These are phyloP conservation scores for Notoglanidium macrostoma DNA, from an alignment of 2,797 vertebrate genomes.

Conservation along the genomic window DNA sequence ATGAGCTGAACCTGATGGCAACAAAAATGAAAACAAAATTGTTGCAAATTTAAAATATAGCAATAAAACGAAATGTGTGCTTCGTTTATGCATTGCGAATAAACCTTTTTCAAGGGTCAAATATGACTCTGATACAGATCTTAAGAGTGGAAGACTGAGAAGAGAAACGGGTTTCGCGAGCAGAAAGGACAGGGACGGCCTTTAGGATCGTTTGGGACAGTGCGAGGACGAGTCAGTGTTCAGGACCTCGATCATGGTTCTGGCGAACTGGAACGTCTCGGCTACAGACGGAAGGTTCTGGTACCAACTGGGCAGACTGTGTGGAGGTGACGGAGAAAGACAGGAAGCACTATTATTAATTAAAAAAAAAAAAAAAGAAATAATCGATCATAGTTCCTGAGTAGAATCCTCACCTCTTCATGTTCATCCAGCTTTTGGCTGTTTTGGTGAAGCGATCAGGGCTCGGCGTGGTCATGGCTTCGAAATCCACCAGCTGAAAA, in stretches of 20 bases:
- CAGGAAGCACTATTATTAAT: too few relatives aligned
- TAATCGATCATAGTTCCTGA: neutral
- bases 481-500: constrained; percentile 93
- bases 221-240: constrained; percentile 89
- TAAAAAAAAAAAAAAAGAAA: neutral
- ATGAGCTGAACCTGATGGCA: too few relatives aligned
- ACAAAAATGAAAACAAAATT: neutral
- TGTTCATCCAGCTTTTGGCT: constrained; percentile 91
- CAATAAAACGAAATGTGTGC: neutral
- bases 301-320: constrained; percentile 89
- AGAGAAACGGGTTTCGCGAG: neutral
- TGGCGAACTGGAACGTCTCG: constrained; percentile 89
- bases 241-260: constrained; percentile 94
- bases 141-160: constrained; percentile 24
- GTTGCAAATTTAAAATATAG: neutral
- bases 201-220: constrained; percentile 86
- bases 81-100: neutral
- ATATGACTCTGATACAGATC: constrained; percentile 1
- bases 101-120: neutral
- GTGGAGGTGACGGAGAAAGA: constrained; percentile 44
- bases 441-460: constrained; percentile 92
- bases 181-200: too few relatives aligned
- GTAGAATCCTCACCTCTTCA: constrained; percentile 81
- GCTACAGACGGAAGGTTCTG: constrained; percentile 90
- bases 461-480: constrained; percentile 93